These are phyloP conservation scores for Meteorus sp. DNA, from an alignment of 1,140 invertebrate genomes.

Conservation along the genomic window DNA sequence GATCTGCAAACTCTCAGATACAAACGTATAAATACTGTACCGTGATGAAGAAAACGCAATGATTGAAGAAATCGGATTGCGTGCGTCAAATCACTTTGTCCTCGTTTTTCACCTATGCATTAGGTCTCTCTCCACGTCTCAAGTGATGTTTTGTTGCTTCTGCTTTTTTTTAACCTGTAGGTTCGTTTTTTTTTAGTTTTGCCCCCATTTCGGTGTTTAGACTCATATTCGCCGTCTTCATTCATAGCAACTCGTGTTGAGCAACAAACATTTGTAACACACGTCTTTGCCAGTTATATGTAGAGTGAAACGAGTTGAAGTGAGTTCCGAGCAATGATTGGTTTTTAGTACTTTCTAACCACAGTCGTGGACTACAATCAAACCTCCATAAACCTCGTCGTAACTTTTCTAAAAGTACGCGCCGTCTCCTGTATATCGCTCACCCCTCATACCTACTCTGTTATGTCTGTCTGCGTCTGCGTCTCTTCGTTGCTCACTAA, in stretches of 20 bases:
- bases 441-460: constrained; percentile 16
- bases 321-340: constrained; percentile 17
- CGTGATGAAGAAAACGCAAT: background rate
- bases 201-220: no score
- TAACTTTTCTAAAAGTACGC: constrained; percentile 43
- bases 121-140: background rate
- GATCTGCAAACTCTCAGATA: no score
- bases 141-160: background rate
- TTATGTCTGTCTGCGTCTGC: no score
- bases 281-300: no score
- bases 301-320: no score
- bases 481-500: constrained; percentile 21
- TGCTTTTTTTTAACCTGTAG: no score
- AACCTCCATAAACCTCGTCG: constrained; percentile 51
- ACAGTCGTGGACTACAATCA: constrained; percentile 52
- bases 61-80: background rate
- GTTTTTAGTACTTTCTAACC: constrained; percentile 56
- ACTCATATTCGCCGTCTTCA: no score
- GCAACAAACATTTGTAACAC: no score
- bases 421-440: constrained; percentile 15
- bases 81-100: background rate
- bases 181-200: no score
- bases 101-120: no score
- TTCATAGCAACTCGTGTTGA: no score
- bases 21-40: no score